phyloP scores from a whole-genome alignment of 2,113 vertebrate species.

The Cynoglossus semilaevis region DNA sequence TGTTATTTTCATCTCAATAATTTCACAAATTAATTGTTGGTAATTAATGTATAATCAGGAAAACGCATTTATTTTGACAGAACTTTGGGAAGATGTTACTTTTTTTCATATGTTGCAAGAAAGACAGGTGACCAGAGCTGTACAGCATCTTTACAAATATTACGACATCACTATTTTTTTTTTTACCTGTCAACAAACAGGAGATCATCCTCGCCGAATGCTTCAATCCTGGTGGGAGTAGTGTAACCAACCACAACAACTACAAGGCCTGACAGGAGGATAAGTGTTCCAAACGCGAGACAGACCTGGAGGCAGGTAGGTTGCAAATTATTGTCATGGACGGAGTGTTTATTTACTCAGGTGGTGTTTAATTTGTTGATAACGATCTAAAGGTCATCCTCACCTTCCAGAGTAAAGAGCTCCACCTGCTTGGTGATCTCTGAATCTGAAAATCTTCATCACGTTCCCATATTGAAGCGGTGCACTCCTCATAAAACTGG shows the following conservation, averaged over 20 bases:
- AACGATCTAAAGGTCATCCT: constrained; percentile 10
- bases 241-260: constrained; percentile 90
- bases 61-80: no score
- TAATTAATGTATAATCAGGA: no score
- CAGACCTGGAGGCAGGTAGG: constrained; percentile 82
- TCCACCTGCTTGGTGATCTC: constrained; percentile 96
- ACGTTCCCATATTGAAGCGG: constrained; percentile 96
- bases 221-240: constrained; percentile 87
- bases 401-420: constrained; percentile 98
- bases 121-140: no score
- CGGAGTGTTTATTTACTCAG: not conserved
- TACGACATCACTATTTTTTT: not conserved
- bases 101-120: no score
- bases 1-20: no score
- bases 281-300: constrained; percentile 86
- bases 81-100: no score
- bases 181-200: constrained; percentile 86
- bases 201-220: constrained; percentile 91
- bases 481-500: constrained; percentile 97
- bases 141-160: no score
- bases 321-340: not conserved
- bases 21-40: no score
- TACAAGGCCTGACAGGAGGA: constrained; percentile 86
- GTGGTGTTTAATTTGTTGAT: not conserved
- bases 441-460: constrained; percentile 99